Evolutionary conservation across 92 coral and sea anemone species (phyloP).

Genomic region (Parazoanthus atlanticus): DNA sequence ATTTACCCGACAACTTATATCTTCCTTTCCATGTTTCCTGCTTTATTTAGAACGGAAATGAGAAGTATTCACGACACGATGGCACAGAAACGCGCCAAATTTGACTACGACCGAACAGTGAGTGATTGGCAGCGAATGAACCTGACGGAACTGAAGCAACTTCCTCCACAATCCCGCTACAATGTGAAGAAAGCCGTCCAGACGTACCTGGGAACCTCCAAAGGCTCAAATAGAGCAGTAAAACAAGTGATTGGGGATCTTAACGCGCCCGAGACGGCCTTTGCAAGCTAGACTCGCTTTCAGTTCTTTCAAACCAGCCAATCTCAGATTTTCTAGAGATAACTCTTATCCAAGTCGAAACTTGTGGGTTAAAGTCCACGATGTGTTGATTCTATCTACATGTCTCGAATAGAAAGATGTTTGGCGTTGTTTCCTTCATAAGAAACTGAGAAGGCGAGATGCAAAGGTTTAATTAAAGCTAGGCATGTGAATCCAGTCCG

Average conservation of each 20-base stretch:
- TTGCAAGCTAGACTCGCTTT: not conserved
- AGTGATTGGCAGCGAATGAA: constrained; percentile 93
- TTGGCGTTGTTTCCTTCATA: too few species aligned
- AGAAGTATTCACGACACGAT: constrained; percentile 54
- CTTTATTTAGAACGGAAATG: constrained; percentile 57
- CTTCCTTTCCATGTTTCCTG: not conserved
- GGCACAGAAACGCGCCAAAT: constrained; percentile 64
- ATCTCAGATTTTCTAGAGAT: too few species aligned
- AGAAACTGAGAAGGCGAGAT: too few species aligned
- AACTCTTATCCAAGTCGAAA: too few species aligned
- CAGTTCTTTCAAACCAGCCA: too few species aligned
- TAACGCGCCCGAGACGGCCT: not conserved
- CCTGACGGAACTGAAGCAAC: constrained; percentile 65
- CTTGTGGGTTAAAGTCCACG: too few species aligned
- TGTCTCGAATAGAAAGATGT: too few species aligned
- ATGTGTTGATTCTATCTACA: too few species aligned
- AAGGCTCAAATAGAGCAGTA: constrained; percentile 75
- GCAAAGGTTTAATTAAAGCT: too few species aligned
- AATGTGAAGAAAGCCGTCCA: constrained; percentile 81
- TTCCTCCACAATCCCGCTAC: constrained; percentile 75
- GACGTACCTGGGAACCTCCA: constrained; percentile 78
- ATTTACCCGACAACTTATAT: not conserved
- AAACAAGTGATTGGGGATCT: constrained; percentile 54
- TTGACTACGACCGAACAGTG: constrained; percentile 71
- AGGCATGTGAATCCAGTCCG: too few species aligned